Evolutionary conservation across 2,888 invertebrate species (phyloP), one percentile per base, ranked within the genome.

Genomic region (Archips crataeganus): DNA sequence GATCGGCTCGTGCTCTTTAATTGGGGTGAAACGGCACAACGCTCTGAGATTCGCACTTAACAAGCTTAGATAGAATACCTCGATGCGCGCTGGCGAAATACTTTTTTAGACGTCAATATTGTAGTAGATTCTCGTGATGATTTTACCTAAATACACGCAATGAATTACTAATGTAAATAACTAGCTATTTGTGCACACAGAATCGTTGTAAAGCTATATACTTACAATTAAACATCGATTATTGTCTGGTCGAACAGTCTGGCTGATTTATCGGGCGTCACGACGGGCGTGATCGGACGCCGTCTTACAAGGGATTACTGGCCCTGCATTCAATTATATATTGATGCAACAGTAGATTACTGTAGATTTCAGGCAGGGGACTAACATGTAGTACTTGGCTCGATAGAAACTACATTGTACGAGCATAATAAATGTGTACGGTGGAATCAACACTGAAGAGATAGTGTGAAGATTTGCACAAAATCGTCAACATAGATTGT

Each of bases 1-100:
- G 77, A 73, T 77, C 85, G 91, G 90, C 93, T 89, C 93, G 94
- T 93, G 93, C 92, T 87, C 86, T 87, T 81, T 93, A 91, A 93
- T 93, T 92, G 92, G 87, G 82, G 81, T 81, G 78, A 84, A 82
- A 80, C 80, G 79, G 82, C 81, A 85, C 83, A 74, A 61, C 71
- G 64, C n/a, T 15, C 34, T 32, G 71, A 65, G 64, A 70, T 70
- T 71, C 39, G 71, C 70, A 11, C 45, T 23, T 59, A 71, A 71
- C 62, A 68, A 63, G 62, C 72, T 61, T 49, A 60, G 47, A 47
- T 34, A 23, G 23, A 23, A 23, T 23, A 23, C 23, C 23, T 23
- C 23, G 23, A 23, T 23, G 23, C 42, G 49, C 32, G 32, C 62
- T 39, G 39, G 61, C 10, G 42, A 36, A 47, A 47, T 63, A 10